phyloP scores from a whole-genome alignment of 2,113 vertebrate species.

The Gadus chalcogrammus region DNA sequence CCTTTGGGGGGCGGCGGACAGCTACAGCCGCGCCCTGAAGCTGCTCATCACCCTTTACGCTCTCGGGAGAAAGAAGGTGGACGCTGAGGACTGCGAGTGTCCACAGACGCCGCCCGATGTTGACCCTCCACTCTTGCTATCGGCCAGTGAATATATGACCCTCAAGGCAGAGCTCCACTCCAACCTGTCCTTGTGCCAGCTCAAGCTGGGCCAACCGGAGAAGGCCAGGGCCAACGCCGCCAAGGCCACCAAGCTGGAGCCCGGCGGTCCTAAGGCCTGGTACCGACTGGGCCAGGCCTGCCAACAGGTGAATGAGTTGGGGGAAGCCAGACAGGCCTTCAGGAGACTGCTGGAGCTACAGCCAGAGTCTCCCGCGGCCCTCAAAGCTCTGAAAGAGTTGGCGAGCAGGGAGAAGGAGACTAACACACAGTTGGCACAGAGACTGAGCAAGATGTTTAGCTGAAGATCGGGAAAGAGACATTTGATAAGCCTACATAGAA shows the following conservation, averaged over 20 bases:
- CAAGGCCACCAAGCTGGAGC: slow-evolving; percentile 76
- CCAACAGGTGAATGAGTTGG: slow-evolving; percentile 78
- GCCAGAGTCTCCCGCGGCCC: slow-evolving; percentile 78
- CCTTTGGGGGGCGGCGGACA: slow-evolving; percentile 75
- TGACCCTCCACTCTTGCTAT: slow-evolving; percentile 9
- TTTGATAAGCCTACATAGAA: background rate
- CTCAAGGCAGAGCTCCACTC: slow-evolving; percentile 77
- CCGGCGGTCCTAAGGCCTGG: slow-evolving; percentile 78
- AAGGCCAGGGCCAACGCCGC: slow-evolving; percentile 75
- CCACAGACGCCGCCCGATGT: slow-evolving; percentile 28
- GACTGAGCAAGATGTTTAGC: slow-evolving; percentile 83
- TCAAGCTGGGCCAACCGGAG: slow-evolving; percentile 75
- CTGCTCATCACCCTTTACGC: slow-evolving; percentile 73
- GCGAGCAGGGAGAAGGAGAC: slow-evolving; percentile 68
- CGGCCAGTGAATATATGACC: slow-evolving; percentile 58
- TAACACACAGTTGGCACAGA: slow-evolving; percentile 74
- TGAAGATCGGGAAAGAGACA: slow-evolving; percentile 19
- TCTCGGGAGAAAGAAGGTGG: slow-evolving; percentile 6
- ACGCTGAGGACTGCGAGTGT: slow-evolving; percentile 22
- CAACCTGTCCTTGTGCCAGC: slow-evolving; percentile 84
- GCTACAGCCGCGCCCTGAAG: slow-evolving; percentile 79
- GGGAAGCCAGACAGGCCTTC: slow-evolving; percentile 75
- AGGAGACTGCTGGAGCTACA: slow-evolving; percentile 75
- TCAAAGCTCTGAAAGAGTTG: slow-evolving; percentile 76
- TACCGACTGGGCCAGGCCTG: slow-evolving; percentile 83